Evolutionary conservation across 1,140 invertebrate species (phyloP).

Genomic region (Latrodectus geometricus): DNA sequence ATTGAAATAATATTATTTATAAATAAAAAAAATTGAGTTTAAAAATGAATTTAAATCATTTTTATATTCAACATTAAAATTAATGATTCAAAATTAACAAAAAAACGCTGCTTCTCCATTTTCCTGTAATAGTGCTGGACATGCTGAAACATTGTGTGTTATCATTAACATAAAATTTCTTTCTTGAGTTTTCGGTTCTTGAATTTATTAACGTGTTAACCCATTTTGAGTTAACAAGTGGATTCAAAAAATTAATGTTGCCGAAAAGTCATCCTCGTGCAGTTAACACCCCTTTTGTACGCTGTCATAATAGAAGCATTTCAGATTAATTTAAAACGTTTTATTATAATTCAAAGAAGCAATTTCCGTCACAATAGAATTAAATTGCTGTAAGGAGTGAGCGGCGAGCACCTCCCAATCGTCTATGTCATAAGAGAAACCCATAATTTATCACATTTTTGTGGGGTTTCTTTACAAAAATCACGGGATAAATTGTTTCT

Average conservation of each 20-base stretch:
- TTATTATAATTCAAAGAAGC: conserved; percentile 54
- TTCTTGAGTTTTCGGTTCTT: too few species aligned
- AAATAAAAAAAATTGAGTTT: too few species aligned
- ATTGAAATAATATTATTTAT: too few species aligned
- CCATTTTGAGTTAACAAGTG: conserved; percentile 41
- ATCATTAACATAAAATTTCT: too few species aligned
- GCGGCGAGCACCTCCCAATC: conserved; percentile 12
- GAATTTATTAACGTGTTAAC: not conserved
- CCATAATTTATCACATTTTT: conserved; percentile 40
- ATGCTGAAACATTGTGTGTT: too few species aligned
- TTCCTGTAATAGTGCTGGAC: too few species aligned
- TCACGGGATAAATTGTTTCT: conserved; percentile 15
- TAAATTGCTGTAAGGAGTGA: conserved; percentile 35
- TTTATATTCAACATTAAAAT: too few species aligned
- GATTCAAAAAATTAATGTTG: conserved; percentile 18
- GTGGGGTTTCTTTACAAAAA: conserved; percentile 10
- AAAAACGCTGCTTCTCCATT: too few species aligned
- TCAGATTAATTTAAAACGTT: conserved; percentile 49
- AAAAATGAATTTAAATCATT: too few species aligned
- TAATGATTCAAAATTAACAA: too few species aligned
- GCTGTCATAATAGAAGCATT: conserved; percentile 18
- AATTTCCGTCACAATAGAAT: conserved; percentile 37
- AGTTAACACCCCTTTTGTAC: conserved; percentile 47
- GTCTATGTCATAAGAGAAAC: conserved; percentile 27
- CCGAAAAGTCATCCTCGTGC: not conserved